Evolutionary conservation across 2,888 invertebrate species (phyloP).

Genomic region (Morpho achilles): DNA sequence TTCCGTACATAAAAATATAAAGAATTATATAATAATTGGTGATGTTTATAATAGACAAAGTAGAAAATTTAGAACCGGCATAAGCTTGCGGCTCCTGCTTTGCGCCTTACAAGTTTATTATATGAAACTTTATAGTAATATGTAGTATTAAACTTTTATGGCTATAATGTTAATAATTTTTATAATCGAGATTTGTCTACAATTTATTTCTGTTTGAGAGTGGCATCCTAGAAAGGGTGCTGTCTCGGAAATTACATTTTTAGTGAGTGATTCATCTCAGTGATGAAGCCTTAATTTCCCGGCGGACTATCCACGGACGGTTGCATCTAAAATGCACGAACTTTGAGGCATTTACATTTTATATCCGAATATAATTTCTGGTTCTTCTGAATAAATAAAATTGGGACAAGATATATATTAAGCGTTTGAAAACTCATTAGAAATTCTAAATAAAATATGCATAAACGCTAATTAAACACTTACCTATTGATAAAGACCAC

Average conservation of each 20-base stretch:
- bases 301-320: constrained; percentile 30
- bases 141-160: too few species aligned
- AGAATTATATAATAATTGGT: too few species aligned
- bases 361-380: constrained; percentile 12
- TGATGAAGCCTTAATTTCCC: constrained; percentile 38
- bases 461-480: not conserved
- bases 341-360: constrained; percentile 12
- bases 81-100: too few species aligned
- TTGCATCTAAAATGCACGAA: constrained; percentile 33
- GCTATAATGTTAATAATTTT: too few species aligned
- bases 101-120: too few species aligned
- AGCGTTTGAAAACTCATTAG: not conserved
- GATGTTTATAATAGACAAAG: too few species aligned
- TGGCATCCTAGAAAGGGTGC: constrained; percentile 17
- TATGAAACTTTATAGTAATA: too few species aligned
- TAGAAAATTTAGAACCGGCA: too few species aligned
- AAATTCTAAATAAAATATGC: not conserved
- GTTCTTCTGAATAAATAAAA: constrained; percentile 7
- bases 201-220: too few species aligned
- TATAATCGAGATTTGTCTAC: too few species aligned
- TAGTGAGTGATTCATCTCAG: constrained; percentile 29
- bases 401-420: not conserved
- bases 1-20: too few species aligned
- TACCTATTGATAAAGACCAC: not conserved
- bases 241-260: constrained; percentile 30